Evolutionary conservation across 2,888 invertebrate genomes (phyloP).

Genomic region (Zootermopsis nevadensis): DNA sequence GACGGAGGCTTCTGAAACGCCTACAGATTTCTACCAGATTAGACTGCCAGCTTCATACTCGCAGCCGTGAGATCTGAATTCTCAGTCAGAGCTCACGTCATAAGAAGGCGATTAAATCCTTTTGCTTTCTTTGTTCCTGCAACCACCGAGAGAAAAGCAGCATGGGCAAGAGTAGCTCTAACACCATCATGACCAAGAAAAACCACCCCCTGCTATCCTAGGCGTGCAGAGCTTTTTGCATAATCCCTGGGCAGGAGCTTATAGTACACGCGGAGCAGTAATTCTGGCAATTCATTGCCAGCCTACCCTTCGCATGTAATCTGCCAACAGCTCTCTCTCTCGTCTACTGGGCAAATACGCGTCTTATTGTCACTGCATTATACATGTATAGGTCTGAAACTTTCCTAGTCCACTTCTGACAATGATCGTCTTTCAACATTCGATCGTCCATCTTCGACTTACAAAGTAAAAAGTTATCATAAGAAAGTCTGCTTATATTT

Average conservation of each 20-base stretch:
- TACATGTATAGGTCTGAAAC: no score
- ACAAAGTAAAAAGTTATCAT: no score
- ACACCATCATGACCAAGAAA: constrained; percentile 18
- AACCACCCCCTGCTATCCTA: neutral
- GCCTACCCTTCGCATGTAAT: neutral
- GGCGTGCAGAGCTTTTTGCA: constrained; percentile 37
- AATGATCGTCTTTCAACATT: no score
- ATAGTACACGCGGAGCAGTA: constrained; percentile 35
- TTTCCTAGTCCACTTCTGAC: no score
- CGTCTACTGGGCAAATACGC: no score
- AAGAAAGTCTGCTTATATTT: no score
- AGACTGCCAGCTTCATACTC: no score
- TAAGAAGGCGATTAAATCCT: neutral
- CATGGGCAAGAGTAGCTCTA: neutral
- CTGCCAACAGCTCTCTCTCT: neutral
- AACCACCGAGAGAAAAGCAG: neutral
- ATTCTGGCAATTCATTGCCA: neutral
- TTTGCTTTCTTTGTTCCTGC: constrained; percentile 2
- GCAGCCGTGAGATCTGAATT: neutral
- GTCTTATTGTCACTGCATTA: no score
- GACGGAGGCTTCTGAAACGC: no score
- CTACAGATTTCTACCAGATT: no score
- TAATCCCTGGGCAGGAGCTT: constrained; percentile 42
- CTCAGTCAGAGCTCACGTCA: neutral
- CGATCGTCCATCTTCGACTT: no score